Base-by-base conservation (phyloP, 2,888 invertebrate species). In the Odontomyia ornata region DNA sequence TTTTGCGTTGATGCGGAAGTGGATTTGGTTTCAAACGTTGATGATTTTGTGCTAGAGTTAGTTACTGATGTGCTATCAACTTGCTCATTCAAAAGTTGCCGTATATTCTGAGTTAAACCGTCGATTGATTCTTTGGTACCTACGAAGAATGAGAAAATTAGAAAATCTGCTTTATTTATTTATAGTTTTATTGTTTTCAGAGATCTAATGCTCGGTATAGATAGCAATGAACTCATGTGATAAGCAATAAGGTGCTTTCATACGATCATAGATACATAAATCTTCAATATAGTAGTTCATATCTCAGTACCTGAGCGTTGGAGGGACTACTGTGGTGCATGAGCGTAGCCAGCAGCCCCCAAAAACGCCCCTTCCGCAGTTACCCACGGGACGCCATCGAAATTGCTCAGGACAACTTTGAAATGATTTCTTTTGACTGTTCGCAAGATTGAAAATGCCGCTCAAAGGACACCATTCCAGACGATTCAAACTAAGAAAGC, bases 121-220 rank as follows among this genome's bases (percentile, higher is more conserved):
- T 90, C 91, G 82, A 90, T 88, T 80, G 90, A 89, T 80, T 89
- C 85, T 87, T 92, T 92, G 81, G 89, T 90, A 85, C 92, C 93
- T 93, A 88, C 80, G 86, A 87, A 78, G 77, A 79, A 71, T 80
- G 86, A 87, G 78, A 78, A 79, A 71, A 62, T 76, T 30, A 28
- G 3, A 71, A 4, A 28, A 27, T 9, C 43, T 65, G 21, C 23
- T n/a, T n/a, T 27, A 64, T 27, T 25, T 56, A 5, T 5, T 9
- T 13, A 56, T 56, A 56, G 9, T 43, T 43, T 9, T 13, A 13
- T 43, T 13, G 13, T 43, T 43, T 43, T 7, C 13, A 43, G n/a
- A n/a, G n/a, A n/a, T n/a, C n/a, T n/a, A n/a, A n/a, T 43, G 43
- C 7, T 43, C 7, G 43, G 43, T 43, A 9, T 43, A 43, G 13